phyloP scores from a whole-genome alignment of 1,140 invertebrate species.

The Macrotrachela quadricornifera region DNA sequence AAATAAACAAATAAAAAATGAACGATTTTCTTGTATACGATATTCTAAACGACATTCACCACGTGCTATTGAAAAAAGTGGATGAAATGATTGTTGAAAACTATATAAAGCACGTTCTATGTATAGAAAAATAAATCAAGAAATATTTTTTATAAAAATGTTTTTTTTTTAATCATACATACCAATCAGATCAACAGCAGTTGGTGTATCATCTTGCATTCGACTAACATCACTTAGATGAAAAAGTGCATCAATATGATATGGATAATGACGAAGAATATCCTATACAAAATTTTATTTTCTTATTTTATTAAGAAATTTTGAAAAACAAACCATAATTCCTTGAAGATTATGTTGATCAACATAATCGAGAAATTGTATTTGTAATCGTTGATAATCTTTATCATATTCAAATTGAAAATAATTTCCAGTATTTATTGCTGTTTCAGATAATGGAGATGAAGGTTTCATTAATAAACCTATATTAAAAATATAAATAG shows the following conservation, averaged over 20 bases:
- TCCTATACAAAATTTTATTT: constrained; percentile 31
- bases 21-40: constrained; percentile 56
- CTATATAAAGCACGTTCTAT: constrained; percentile 50
- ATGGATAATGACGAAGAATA: constrained; percentile 51
- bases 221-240: constrained; percentile 60
- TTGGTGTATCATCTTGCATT: constrained; percentile 53
- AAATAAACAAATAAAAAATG: constrained; percentile 56
- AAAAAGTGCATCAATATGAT: constrained; percentile 60
- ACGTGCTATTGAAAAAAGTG: constrained; percentile 50
- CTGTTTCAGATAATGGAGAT: constrained; percentile 28
- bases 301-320: neutral
- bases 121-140: constrained; percentile 8
- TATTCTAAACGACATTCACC: constrained; percentile 47
- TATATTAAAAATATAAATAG: constrained; percentile 11
- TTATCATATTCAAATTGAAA: constrained; percentile 58
- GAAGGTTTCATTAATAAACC: constrained; percentile 47
- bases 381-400: constrained; percentile 51
- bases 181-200: constrained; percentile 50
- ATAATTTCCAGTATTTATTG: constrained; percentile 32
- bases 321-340: constrained; percentile 40
- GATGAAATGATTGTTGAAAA: constrained; percentile 55
- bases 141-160: neutral
- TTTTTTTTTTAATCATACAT: constrained; percentile 1
- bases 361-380: constrained; percentile 50
- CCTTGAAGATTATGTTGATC: constrained; percentile 57